These are phyloP conservation scores for Myotis lucifugus DNA, from an alignment of 2,113 vertebrate species.

Conservation along the genomic window DNA sequence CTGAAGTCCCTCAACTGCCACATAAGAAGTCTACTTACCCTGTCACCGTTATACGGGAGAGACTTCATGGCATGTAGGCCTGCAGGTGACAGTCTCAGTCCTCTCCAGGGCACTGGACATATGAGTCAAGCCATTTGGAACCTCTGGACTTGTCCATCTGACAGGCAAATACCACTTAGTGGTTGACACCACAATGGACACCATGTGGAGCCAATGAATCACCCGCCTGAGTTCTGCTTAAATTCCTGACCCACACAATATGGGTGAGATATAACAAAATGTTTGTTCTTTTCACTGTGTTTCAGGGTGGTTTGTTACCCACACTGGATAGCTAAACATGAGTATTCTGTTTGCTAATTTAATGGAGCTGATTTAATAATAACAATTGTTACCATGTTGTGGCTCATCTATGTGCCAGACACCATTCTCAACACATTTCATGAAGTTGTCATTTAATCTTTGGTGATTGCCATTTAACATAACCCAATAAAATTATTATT, in stretches of 20 bases:
- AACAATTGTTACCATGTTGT: background rate
- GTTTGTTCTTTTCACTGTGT: background rate
- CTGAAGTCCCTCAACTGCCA: background rate
- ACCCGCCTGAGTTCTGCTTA: background rate
- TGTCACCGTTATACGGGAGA: background rate
- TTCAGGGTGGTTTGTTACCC: background rate
- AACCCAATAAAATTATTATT: slow-evolving; percentile 27
- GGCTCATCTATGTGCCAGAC: background rate
- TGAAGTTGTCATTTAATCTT: slow-evolving; percentile 12
- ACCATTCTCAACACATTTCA: slow-evolving; percentile 20
- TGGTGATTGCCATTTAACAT: slow-evolving; percentile 4
- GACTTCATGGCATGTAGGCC: background rate
- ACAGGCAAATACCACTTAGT: background rate
- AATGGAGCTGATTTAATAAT: slow-evolving; percentile 35
- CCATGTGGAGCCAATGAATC: background rate
- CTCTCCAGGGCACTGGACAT: background rate
- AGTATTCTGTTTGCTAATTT: background rate
- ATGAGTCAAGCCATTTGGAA: background rate
- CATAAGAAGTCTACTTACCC: background rate
- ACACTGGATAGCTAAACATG: background rate
- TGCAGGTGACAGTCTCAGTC: background rate
- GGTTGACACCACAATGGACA: background rate
- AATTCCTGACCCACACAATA: background rate
- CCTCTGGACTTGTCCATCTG: background rate
- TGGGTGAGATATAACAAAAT: background rate